Conservation (phyloP, 1,140 invertebrate species). For the Caerostris extrusa region DNA sequence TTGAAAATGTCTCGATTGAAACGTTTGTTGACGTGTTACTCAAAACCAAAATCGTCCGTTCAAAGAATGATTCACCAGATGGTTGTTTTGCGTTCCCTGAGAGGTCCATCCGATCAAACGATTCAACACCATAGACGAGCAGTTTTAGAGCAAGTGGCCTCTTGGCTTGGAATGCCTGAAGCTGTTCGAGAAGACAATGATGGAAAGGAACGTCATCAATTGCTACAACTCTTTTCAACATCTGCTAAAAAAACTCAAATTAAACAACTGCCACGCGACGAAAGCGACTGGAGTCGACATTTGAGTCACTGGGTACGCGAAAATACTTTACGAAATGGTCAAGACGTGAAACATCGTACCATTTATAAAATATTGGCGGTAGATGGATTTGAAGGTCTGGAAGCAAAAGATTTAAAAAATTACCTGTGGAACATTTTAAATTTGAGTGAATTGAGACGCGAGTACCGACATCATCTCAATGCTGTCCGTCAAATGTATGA, state of each 20-base stretch:
- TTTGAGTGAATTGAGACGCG: not conserved
- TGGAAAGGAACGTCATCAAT: not conserved
- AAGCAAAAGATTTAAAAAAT: not conserved
- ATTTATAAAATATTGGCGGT: not conserved
- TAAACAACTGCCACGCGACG: not conserved
- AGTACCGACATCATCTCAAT: not conserved
- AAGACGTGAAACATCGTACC: not conserved
- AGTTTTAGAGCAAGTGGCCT: not conserved
- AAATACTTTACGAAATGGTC: not conserved
- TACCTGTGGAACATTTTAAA: not conserved
- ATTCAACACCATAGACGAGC: not conserved
- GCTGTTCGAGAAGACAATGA: not conserved
- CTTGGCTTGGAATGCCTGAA: not conserved
- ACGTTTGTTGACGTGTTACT: not conserved
- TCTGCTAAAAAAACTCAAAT: not conserved
- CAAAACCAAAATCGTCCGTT: not conserved
- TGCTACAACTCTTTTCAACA: not conserved
- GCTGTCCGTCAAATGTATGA: not conserved
- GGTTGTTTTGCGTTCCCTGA: not conserved
- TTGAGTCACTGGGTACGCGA: not conserved
- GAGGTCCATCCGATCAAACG: not conserved
- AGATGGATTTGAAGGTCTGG: not conserved
- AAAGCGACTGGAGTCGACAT: not conserved
- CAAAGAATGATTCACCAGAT: not conserved
- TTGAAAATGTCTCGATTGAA: not conserved